Conservation (phyloP, 2,113 vertebrate genomes). For the Taxidea taxus region DNA sequence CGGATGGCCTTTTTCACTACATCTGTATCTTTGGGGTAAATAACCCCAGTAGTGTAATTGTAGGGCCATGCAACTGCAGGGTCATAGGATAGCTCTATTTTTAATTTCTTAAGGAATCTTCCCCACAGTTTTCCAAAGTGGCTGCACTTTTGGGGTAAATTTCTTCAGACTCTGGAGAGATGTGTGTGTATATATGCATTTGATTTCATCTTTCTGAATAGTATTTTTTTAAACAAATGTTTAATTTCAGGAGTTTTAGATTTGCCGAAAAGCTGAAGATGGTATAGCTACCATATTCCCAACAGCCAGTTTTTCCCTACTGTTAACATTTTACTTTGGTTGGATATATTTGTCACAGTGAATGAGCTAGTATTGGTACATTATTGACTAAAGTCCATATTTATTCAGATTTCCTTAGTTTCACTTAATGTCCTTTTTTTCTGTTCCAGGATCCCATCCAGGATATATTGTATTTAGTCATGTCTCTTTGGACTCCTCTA, state of each 20-base stretch:
- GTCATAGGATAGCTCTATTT: no score
- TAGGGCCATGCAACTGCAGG: no score
- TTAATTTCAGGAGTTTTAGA: slow-evolving; percentile 9
- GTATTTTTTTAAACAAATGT: background rate
- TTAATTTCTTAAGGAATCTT: no score
- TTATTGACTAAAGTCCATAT: background rate
- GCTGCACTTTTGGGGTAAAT: background rate
- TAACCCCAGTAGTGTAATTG: no score
- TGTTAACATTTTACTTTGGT: background rate
- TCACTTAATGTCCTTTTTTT: background rate
- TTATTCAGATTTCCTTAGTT: background rate
- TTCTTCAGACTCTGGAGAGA: background rate
- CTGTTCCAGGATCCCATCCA: background rate
- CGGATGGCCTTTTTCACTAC: no score
- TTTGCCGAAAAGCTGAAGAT: slow-evolving; percentile 1
- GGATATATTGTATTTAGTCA: background rate
- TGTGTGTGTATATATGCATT: background rate
- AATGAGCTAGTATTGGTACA: background rate
- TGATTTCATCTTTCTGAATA: background rate
- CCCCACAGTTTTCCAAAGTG: no score
- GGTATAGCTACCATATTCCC: background rate
- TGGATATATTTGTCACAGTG: background rate
- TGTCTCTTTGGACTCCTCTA: background rate
- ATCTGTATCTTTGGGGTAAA: no score
- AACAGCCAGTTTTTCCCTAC: background rate